Percentiles rank a stretch among this genome's conserved stretches.
Conservation (phyloP, 1,140 invertebrate genomes). For the Campodea augens region DNA sequence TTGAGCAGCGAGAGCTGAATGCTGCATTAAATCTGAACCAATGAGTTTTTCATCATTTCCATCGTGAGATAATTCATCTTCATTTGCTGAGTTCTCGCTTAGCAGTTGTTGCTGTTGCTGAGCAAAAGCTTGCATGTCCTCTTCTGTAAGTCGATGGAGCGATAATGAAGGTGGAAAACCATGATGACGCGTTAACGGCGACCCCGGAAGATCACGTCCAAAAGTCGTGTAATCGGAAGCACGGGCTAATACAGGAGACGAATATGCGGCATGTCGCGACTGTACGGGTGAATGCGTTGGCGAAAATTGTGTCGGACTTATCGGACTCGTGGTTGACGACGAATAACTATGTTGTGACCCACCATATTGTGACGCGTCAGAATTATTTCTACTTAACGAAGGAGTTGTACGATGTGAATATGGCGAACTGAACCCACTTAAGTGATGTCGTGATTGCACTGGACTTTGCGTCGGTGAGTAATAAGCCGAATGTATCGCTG, state of each 20-base stretch:
- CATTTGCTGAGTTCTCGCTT: constrained; percentile 9
- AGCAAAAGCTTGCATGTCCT: too few relatives aligned
- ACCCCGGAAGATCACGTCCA: background rate
- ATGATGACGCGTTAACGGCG: constrained; percentile 7
- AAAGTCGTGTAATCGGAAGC: constrained; percentile 3
- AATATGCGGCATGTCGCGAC: constrained; percentile 22
- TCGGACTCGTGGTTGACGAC: constrained; percentile 31
- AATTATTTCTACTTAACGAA: constrained; percentile 67
- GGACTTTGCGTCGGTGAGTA: constrained; percentile 65
- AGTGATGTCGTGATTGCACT: constrained; percentile 50
- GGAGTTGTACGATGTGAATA: constrained; percentile 33
- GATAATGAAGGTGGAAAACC: too few relatives aligned
- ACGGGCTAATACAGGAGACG: constrained; percentile 15
- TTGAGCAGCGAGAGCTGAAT: constrained; percentile 32
- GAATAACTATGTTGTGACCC: constrained; percentile 40
- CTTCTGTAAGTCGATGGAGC: too few relatives aligned
- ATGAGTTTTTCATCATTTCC: constrained; percentile 9
- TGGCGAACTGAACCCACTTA: constrained; percentile 29
- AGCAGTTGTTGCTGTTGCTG: background rate
- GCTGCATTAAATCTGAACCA: constrained; percentile 24
- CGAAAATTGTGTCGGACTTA: constrained; percentile 34
- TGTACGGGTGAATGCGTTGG: constrained; percentile 74
- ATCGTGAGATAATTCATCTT: constrained; percentile 8
- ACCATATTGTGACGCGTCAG: constrained; percentile 51
- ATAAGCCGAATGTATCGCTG: constrained; percentile 70